These are phyloP conservation scores for Lepeophtheirus nordmannii DNA, from an alignment of 2,888 invertebrate species.

Conservation along the genomic window DNA sequence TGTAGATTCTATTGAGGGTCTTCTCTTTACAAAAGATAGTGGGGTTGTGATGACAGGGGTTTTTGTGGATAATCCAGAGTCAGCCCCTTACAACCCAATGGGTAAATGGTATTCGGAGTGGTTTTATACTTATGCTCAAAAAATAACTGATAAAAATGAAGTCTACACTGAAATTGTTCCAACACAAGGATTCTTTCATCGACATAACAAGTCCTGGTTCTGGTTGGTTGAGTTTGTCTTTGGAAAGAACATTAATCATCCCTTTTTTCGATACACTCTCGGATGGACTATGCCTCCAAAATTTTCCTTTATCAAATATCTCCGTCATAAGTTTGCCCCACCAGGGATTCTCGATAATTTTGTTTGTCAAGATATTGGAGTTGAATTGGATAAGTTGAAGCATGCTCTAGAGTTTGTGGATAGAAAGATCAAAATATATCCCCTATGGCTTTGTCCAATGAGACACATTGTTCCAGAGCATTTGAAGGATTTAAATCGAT, in stretches of 20 bases:
- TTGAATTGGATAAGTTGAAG: constrained; percentile 48
- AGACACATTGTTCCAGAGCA: background rate
- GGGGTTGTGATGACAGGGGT: constrained; percentile 15
- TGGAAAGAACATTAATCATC: constrained; percentile 45
- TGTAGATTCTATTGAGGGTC: constrained; percentile 7
- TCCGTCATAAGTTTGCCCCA: constrained; percentile 51
- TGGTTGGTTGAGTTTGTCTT: constrained; percentile 41
- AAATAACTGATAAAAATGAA: background rate
- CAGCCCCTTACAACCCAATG: background rate
- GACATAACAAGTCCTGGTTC: constrained; percentile 17
- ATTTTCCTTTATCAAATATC: constrained; percentile 57
- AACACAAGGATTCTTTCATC: background rate
- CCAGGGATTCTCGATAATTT: constrained; percentile 57
- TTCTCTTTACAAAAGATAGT: background rate
- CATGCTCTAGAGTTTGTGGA: constrained; percentile 34
- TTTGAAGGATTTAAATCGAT: background rate
- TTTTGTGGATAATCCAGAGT: background rate
- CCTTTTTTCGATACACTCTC: constrained; percentile 50
- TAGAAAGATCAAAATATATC: background rate
- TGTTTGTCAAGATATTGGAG: constrained; percentile 62
- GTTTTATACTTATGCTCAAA: constrained; percentile 6
- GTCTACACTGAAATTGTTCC: constrained; percentile 3
- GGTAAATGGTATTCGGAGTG: constrained; percentile 1
- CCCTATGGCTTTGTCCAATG: constrained; percentile 18
- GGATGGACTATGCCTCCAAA: constrained; percentile 72